Evolutionary conservation across 2,113 vertebrate genomes (phyloP).

Genomic region (Marmota monax): DNA sequence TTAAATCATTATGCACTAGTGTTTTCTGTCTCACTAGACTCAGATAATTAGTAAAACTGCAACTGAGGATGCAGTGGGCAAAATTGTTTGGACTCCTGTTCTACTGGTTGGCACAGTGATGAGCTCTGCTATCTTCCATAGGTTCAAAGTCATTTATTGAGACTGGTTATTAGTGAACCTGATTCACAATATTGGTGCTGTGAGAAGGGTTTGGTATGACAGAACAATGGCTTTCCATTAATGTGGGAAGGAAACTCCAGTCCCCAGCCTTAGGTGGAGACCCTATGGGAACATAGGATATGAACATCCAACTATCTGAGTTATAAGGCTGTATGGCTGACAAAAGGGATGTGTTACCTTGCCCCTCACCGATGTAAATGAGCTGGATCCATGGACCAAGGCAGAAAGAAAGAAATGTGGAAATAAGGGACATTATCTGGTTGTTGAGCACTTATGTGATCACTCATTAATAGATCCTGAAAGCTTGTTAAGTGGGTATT

Average conservation of each 20-base stretch:
- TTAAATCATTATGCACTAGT: not conserved
- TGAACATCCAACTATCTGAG: not conserved
- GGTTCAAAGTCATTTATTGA: not conserved
- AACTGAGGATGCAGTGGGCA: not conserved
- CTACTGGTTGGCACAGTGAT: not conserved
- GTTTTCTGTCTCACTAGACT: not conserved
- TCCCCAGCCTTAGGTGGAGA: not conserved
- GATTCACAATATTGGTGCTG: not conserved
- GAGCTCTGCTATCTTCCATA: not conserved
- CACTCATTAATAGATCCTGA: not conserved
- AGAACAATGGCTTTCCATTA: not conserved
- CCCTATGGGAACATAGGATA: no score
- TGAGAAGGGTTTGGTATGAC: not conserved
- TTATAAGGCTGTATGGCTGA: no score
- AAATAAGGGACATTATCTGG: not conserved
- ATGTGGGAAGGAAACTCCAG: not conserved
- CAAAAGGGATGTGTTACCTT: no score
- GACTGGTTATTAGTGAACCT: not conserved
- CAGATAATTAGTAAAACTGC: not conserved
- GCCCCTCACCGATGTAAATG: not conserved
- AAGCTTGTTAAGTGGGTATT: not conserved
- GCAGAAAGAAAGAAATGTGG: not conserved
- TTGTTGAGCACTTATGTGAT: not conserved
- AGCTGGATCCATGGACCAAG: not conserved
- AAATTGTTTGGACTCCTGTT: not conserved